phyloP scores from a whole-genome alignment of 2,888 invertebrate species.

The Amphipyra tragopoginis region DNA sequence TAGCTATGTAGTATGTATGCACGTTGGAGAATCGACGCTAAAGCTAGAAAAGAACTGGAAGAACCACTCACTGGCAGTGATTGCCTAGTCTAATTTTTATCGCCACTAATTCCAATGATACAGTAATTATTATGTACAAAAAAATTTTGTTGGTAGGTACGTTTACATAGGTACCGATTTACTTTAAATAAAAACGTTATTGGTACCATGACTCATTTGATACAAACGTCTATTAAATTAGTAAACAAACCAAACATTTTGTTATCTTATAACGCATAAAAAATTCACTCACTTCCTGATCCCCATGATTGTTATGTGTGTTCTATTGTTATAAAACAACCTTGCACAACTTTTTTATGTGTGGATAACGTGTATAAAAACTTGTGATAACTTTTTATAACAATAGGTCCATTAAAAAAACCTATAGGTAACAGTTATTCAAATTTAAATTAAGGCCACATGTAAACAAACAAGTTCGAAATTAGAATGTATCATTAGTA shows the following conservation, averaged over 20 bases:
- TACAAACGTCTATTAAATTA: constrained; percentile 17
- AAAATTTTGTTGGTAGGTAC: neutral
- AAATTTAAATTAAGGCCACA: constrained; percentile 41
- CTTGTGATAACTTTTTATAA: constrained; percentile 5
- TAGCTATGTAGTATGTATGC: too few relatives aligned
- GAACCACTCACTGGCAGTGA: too few relatives aligned
- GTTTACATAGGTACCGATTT: constrained; percentile 2
- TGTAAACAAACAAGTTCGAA: constrained; percentile 42
- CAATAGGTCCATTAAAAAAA: constrained; percentile 13
- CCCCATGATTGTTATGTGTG: constrained; percentile 45
- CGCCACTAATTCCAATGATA: too few relatives aligned
- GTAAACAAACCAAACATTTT: constrained; percentile 56
- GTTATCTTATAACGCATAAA: constrained; percentile 40
- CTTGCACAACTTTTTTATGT: constrained; percentile 47
- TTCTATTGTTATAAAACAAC: constrained; percentile 42
- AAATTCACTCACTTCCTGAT: constrained; percentile 58
- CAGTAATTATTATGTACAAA: neutral
- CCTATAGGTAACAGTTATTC: constrained; percentile 30
- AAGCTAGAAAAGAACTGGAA: too few relatives aligned
- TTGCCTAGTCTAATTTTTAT: too few relatives aligned
- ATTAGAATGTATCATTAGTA: constrained; percentile 31
- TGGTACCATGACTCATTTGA: constrained; percentile 25
- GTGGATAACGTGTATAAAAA: constrained; percentile 38
- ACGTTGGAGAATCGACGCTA: too few relatives aligned
- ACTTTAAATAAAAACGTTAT: neutral